phyloP scores from a whole-genome alignment of 2,113 vertebrate species.

The Engystomops pustulosus region DNA sequence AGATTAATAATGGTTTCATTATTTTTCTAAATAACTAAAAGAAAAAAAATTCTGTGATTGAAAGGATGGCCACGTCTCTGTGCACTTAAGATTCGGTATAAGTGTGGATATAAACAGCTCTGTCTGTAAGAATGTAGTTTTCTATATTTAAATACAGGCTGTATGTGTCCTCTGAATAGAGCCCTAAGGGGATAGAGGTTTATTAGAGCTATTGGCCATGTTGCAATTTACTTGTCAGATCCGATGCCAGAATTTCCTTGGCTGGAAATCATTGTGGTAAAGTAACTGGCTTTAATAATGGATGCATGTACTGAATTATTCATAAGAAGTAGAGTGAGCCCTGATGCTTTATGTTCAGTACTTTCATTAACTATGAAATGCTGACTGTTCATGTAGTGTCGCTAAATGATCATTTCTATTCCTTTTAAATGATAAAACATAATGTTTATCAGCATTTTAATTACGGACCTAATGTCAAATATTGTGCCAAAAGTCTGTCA shows the following conservation, averaged over 20 bases:
- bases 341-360: constrained; percentile 72
- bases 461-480: constrained; percentile 19
- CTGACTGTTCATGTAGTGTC: constrained; percentile 63
- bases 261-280: constrained; percentile 74
- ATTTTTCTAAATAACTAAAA: neutral
- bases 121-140: constrained; percentile 37
- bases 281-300: constrained; percentile 80
- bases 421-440: constrained; percentile 45
- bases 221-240: constrained; percentile 79
- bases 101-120: constrained; percentile 21
- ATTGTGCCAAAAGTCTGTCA: constrained; percentile 18
- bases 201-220: constrained; percentile 79
- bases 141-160: constrained; percentile 49
- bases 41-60: neutral
- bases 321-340: constrained; percentile 70
- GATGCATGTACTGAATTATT: constrained; percentile 79
- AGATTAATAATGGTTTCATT: neutral
- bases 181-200: constrained; percentile 61
- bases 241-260: constrained; percentile 70
- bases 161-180: constrained; percentile 53
- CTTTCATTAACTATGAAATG: constrained; percentile 80
- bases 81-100: constrained; percentile 7
- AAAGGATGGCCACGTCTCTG: neutral
- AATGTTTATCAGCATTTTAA: constrained; percentile 54
- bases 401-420: constrained; percentile 54